These are phyloP conservation scores for Scomber colias DNA, from an alignment of 2,113 vertebrate genomes.

Conservation along the genomic window DNA sequence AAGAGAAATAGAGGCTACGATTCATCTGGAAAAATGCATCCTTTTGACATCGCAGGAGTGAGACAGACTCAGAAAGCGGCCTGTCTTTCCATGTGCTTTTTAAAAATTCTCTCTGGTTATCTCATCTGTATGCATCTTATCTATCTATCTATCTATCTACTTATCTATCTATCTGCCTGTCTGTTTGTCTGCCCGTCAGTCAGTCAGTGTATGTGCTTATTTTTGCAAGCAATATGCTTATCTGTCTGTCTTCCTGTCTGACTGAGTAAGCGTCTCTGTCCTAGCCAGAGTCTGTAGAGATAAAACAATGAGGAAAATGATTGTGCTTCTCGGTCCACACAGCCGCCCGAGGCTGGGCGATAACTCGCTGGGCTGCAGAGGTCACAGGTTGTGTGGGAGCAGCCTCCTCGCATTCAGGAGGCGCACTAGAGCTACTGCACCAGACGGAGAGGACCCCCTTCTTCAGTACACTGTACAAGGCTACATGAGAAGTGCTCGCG, in stretches of 20 bases:
- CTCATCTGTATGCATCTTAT: slow-evolving; percentile 38
- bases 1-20: slow-evolving; percentile 64
- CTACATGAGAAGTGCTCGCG: slow-evolving; percentile 67
- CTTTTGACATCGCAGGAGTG: slow-evolving; percentile 52
- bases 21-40: slow-evolving; percentile 66
- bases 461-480: slow-evolving; percentile 55
- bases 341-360: slow-evolving; percentile 45
- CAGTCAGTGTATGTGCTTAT: slow-evolving; percentile 68
- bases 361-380: slow-evolving; percentile 69
- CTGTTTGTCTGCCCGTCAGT: slow-evolving; percentile 41
- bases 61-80: slow-evolving; percentile 54
- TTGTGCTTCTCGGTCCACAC: slow-evolving; percentile 78
- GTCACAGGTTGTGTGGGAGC: slow-evolving; percentile 76
- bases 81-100: slow-evolving; percentile 66
- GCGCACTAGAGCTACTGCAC: slow-evolving; percentile 58
- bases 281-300: slow-evolving; percentile 54
- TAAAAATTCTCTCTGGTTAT: slow-evolving; percentile 52
- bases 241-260: slow-evolving; percentile 52
- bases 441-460: slow-evolving; percentile 48
- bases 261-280: slow-evolving; percentile 51
- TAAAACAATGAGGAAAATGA: slow-evolving; percentile 56
- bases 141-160: slow-evolving; percentile 19
- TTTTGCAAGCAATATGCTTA: slow-evolving; percentile 66
- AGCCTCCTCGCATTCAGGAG: slow-evolving; percentile 50
- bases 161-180: slow-evolving; percentile 2